Base-by-base conservation (phyloP, 2,888 invertebrate species). In the Cantharis nigra region DNA sequence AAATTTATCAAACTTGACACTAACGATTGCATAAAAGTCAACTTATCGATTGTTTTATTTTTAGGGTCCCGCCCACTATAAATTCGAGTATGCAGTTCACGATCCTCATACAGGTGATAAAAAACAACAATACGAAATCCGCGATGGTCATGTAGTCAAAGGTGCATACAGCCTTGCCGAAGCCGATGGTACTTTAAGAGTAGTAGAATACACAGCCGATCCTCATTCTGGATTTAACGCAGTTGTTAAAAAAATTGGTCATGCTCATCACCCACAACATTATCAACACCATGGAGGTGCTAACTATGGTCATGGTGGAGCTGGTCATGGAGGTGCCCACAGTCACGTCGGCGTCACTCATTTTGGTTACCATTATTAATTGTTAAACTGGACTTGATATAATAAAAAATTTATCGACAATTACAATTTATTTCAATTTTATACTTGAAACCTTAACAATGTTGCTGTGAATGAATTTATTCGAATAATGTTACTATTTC, bases 21-120 rank as follows among this genome's bases (percentile, higher is more conserved):
- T 49, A 49, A 49, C n/a, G 49, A n/a, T 49, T 18, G 23, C 65
- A 20, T 18, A 18, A 65, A 65, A 65, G 23, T 69, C 23, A 69
- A 69, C 18, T 26, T 23, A 26, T 71, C 63, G 23, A 71, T 33
- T 30, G n/a, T 30, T 49, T 67, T 69, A 49, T 62, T 71, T 69
- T 63, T 33, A 78, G 78, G 72, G 67, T 62, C 83, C 81, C n/a
- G 82, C 81, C 49, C 72, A 82, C 62, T 86, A 86, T 74, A 75
- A 83, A 62, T 86, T 84, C 74, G 81, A 83, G 3, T 86, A 86
- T 78, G 84, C 82, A 0, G 85, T 86, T 11, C 73, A 81, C n/a
- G 85, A 86, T 77, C 82, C 81, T 10, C 83, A 84, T 65, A 86
- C 86, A 1, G 84, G 84, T 9, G 86, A 86, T 79, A 79, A 82